phyloP scores from a whole-genome alignment of 2,888 invertebrate genomes.

The Octodonta nipae region DNA sequence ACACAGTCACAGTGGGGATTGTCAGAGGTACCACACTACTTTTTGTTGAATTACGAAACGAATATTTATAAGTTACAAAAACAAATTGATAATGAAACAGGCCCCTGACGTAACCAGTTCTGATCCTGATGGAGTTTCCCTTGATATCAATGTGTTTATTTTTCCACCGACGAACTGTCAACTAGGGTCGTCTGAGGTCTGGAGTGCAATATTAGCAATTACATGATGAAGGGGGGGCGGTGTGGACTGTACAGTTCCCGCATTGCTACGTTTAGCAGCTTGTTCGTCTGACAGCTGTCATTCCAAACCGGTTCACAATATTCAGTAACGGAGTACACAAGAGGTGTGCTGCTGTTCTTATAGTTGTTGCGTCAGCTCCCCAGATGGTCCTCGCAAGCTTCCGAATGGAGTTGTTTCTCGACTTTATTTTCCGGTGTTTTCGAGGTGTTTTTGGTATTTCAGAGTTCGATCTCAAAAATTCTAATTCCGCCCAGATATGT shows the following conservation, averaged over 20 bases:
- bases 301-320: neutral
- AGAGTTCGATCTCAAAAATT: neutral
- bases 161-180: no score
- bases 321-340: slow-evolving; percentile 1
- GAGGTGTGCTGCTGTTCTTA: slow-evolving; percentile 1
- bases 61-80: neutral
- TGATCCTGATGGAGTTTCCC: slow-evolving; percentile 1
- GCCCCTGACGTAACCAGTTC: no score
- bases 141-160: no score
- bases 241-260: neutral
- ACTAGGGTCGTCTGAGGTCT: no score
- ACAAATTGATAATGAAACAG: no score
- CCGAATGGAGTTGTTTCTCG: neutral
- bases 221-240: neutral
- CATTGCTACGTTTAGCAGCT: neutral
- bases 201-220: slow-evolving; percentile 1
- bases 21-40: neutral
- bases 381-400: neutral
- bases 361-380: neutral
- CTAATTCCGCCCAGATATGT: neutral
- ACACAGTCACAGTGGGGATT: neutral
- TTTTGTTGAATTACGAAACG: neutral
- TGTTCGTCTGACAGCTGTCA: slow-evolving; percentile 1
- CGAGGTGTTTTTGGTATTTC: slow-evolving; percentile 1
- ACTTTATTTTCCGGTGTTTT: neutral